Evolutionary conservation across 2,113 vertebrate genomes (phyloP).

Genomic region (Callopanchax toddi): DNA sequence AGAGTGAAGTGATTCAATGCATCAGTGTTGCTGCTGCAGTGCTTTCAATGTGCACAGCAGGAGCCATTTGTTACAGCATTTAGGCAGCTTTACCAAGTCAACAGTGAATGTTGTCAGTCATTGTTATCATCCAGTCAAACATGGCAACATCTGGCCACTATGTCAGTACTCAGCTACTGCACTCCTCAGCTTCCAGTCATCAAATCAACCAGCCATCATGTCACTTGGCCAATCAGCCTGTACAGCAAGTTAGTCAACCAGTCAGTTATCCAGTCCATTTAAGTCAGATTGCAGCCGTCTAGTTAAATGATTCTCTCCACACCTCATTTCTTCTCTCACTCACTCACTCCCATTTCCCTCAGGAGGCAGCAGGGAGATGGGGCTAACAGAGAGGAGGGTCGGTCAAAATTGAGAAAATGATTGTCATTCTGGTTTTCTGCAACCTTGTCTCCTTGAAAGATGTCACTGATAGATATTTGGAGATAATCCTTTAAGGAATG

Average conservation of each 20-base stretch:
- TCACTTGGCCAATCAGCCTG: conserved; percentile 23
- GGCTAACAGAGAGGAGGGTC: conserved; percentile 11
- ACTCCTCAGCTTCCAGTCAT: conserved; percentile 22
- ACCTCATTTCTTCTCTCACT: conserved; percentile 52
- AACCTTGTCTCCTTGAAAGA: background rate
- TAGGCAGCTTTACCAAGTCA: background rate
- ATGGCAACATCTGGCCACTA: background rate
- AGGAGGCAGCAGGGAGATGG: conserved; percentile 5
- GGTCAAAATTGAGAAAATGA: conserved; percentile 21
- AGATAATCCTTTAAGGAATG: background rate
- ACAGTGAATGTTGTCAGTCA: background rate
- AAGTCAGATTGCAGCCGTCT: conserved; percentile 49
- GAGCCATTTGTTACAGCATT: background rate
- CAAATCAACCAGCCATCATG: conserved; percentile 18
- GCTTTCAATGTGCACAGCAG: conserved; percentile 1
- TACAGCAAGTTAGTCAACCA: conserved; percentile 62
- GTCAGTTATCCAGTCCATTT: conserved; percentile 62
- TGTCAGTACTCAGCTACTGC: background rate
- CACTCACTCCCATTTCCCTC: conserved; percentile 33
- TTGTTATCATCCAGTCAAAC: background rate
- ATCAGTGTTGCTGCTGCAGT: background rate
- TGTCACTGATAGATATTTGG: background rate
- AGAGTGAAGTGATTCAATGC: background rate
- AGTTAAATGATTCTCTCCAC: conserved; percentile 61
- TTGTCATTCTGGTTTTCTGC: background rate